phyloP scores from a whole-genome alignment of 2,888 invertebrate genomes.

The Ennomos quercinarius region DNA sequence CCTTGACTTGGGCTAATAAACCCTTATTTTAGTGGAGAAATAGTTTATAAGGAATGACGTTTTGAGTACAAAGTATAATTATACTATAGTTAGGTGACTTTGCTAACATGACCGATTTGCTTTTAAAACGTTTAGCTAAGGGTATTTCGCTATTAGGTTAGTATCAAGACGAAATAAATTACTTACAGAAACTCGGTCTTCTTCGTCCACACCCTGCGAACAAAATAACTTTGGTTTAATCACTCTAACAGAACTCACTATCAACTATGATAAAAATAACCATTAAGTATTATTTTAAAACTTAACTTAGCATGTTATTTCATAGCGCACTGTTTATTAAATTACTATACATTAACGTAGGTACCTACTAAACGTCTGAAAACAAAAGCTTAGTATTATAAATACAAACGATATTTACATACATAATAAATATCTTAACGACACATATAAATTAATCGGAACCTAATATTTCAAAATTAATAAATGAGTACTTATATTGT shows the following conservation, averaged over 20 bases:
- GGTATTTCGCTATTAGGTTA: no score
- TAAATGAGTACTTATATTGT: constrained; percentile 86
- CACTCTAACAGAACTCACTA: constrained; percentile 20
- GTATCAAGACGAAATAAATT: constrained; percentile 32
- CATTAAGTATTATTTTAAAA: constrained; percentile 41
- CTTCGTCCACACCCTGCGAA: constrained; percentile 89
- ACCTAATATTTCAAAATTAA: constrained; percentile 86
- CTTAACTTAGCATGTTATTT: constrained; percentile 2
- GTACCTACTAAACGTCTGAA: constrained; percentile 67
- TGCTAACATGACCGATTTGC: no score
- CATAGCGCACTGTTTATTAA: constrained; percentile 49
- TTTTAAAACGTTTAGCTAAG: no score
- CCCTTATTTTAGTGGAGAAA: no score
- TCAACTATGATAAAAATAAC: constrained; percentile 43
- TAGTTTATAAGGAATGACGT: no score
- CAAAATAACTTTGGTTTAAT: constrained; percentile 53
- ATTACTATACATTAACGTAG: constrained; percentile 52
- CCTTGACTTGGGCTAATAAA: no score
- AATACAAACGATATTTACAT: constrained; percentile 84
- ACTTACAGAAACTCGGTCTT: constrained; percentile 92
- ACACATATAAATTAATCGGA: constrained; percentile 86
- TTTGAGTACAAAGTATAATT: no score
- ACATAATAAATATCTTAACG: constrained; percentile 85
- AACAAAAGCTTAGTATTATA: constrained; percentile 81
- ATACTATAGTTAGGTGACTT: no score